Percentiles rank a stretch among this genome's conserved stretches.
These are phyloP conservation scores for Nycticebus coucang DNA, from an alignment of 2,113 vertebrate genomes.

Conservation along the genomic window DNA sequence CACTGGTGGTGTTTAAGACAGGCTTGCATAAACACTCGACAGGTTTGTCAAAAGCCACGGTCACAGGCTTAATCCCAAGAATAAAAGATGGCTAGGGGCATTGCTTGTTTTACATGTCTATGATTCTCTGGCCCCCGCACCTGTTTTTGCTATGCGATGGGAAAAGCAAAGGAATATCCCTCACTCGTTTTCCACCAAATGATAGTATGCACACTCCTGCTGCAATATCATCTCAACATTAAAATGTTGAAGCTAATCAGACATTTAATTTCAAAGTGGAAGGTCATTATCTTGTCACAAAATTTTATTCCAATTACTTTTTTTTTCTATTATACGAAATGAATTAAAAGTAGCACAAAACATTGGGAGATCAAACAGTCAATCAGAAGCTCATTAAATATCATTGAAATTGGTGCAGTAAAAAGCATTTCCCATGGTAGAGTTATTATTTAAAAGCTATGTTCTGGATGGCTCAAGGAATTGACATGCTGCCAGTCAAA, in stretches of 20 bases:
- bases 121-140: background rate
- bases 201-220: conserved; percentile 19
- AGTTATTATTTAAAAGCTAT: conserved; percentile 81
- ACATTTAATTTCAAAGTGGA: conserved; percentile 75
- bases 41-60: background rate
- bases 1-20: background rate
- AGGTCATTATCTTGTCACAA: conserved; percentile 79
- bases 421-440: conserved; percentile 81
- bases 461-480: conserved; percentile 79
- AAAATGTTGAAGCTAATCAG: conserved; percentile 77
- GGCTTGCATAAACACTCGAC: background rate
- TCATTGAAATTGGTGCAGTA: conserved; percentile 85
- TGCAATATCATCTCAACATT: conserved; percentile 62
- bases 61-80: background rate
- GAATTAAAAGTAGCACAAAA: conserved; percentile 82
- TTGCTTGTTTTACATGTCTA: background rate
- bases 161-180: conserved; percentile 3
- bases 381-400: conserved; percentile 82
- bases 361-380: conserved; percentile 80
- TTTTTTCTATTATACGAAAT: conserved; percentile 74
- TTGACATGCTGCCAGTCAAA: conserved; percentile 80
- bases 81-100: background rate
- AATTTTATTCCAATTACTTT: conserved; percentile 78
- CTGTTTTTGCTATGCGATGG: background rate
- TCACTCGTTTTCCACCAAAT: conserved; percentile 47